A percentile compares a stretch with the other conserved stretches of the same genome.
phyloP scores from a whole-genome alignment of 1,140 invertebrate species.

The Radopholus similis region DNA sequence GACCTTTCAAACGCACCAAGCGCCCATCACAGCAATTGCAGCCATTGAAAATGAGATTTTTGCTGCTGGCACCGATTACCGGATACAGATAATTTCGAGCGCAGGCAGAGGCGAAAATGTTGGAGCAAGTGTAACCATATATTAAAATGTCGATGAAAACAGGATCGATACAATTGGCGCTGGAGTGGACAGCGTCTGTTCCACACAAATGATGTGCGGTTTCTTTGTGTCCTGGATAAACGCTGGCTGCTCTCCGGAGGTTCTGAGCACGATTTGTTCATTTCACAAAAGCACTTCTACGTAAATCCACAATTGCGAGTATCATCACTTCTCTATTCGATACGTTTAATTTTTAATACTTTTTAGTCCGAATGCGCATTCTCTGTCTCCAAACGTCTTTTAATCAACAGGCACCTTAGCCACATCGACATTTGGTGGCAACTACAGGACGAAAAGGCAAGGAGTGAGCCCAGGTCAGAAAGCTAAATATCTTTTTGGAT shows the following conservation, averaged over 20 bases:
- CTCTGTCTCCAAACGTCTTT: neutral
- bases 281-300: constrained; percentile 20
- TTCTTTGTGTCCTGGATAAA: constrained; percentile 22
- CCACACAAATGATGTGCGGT: constrained; percentile 40
- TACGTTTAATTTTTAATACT: neutral
- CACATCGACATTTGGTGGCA: neutral
- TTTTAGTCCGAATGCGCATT: constrained; percentile 15
- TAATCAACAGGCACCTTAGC: neutral
- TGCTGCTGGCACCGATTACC: constrained; percentile 39
- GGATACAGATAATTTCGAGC: constrained; percentile 37
- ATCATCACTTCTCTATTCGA: neutral
- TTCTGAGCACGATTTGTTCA: constrained; percentile 38
- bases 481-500: too few relatives aligned
- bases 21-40: constrained; percentile 23
- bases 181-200: constrained; percentile 31
- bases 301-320: constrained; percentile 9
- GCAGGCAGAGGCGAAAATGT: neutral
- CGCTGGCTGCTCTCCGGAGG: constrained; percentile 42
- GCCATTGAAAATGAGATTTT: constrained; percentile 29
- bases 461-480: too few relatives aligned
- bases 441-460: too few relatives aligned
- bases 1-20: constrained; percentile 36
- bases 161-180: constrained; percentile 39
- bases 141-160: neutral
- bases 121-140: neutral